Evolutionary conservation across 2,888 invertebrate species (phyloP).

Genomic region (Hydropsyche betteni): DNA sequence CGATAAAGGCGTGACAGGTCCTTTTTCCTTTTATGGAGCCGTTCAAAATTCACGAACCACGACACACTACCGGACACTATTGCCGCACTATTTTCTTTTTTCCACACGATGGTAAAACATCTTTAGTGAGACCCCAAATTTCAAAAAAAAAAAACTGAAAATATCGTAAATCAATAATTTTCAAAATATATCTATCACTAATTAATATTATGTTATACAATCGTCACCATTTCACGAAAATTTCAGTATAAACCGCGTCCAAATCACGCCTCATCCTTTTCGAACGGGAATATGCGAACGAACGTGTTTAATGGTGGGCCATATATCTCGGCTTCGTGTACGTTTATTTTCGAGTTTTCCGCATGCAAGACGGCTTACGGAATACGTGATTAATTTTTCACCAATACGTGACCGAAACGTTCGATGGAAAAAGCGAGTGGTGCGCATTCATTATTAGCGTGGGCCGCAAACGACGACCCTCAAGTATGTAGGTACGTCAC

Average conservation of each 20-base stretch:
- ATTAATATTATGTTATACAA: too few species aligned
- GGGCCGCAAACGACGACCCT: too few species aligned
- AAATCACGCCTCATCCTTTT: constrained; percentile 7
- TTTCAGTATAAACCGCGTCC: background rate
- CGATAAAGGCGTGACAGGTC: constrained; percentile 19
- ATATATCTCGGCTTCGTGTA: constrained; percentile 18
- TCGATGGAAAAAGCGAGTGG: constrained; percentile 12
- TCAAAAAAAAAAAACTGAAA: too few species aligned
- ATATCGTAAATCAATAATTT: too few species aligned
- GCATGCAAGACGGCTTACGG: constrained; percentile 21
- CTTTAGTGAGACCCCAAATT: too few species aligned
- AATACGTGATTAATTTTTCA: constrained; percentile 24
- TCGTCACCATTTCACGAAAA: too few species aligned
- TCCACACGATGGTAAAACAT: background rate
- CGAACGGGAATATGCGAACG: background rate
- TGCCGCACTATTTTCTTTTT: background rate
- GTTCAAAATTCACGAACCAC: constrained; percentile 13
- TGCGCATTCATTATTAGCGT: background rate
- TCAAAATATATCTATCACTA: too few species aligned
- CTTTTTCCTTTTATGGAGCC: constrained; percentile 3
- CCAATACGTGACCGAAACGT: constrained; percentile 18
- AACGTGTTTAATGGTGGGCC: constrained; percentile 10
- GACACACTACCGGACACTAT: background rate
- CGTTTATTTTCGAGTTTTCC: constrained; percentile 21
- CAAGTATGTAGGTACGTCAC: too few species aligned